Percentiles rank a stretch among this genome's conserved stretches.
These are phyloP conservation scores for Drosophila willistoni DNA, from an alignment of 1,140 invertebrate species.

Conservation along the genomic window DNA sequence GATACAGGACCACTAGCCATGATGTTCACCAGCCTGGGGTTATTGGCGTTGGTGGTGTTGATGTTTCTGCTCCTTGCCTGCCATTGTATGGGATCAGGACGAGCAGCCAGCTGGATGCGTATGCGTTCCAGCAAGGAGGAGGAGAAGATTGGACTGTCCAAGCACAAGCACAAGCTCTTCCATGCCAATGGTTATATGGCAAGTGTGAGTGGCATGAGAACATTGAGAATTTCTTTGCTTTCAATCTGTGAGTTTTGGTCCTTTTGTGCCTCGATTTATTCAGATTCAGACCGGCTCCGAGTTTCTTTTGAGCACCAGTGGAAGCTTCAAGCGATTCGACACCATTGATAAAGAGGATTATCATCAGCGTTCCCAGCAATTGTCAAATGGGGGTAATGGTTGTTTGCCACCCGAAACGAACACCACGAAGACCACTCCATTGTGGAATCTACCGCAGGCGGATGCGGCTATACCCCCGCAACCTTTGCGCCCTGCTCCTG, in stretches of 20 bases:
- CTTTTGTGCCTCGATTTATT: neutral
- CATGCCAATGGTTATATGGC: constrained; percentile 87
- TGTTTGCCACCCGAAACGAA: constrained; percentile 18
- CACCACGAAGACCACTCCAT: constrained; percentile 77
- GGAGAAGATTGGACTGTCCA: constrained; percentile 86
- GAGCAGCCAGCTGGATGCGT: constrained; percentile 85
- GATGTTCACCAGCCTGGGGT: constrained; percentile 77
- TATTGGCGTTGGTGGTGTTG: constrained; percentile 77
- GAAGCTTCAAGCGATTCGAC: constrained; percentile 88
- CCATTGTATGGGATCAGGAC: constrained; percentile 84
- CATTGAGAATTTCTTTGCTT: neutral
- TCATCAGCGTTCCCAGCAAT: constrained; percentile 53
- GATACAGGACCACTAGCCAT: constrained; percentile 70
- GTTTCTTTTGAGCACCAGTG: constrained; percentile 86
- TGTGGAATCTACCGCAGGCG: constrained; percentile 77
- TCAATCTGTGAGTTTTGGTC: no score
- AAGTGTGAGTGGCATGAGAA: constrained; percentile 68
- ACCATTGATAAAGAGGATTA: constrained; percentile 84
- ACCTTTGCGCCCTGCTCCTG: constrained; percentile 82
- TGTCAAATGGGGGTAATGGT: constrained; percentile 30
- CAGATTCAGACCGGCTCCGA: constrained; percentile 88
- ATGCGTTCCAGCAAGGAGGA: constrained; percentile 86
- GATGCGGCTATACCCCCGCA: constrained; percentile 83
- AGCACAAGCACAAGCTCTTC: constrained; percentile 84
- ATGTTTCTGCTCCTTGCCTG: constrained; percentile 83